phyloP scores from a whole-genome alignment of 2,797 vertebrate species.

The Arnoldichthys spilopterus region DNA sequence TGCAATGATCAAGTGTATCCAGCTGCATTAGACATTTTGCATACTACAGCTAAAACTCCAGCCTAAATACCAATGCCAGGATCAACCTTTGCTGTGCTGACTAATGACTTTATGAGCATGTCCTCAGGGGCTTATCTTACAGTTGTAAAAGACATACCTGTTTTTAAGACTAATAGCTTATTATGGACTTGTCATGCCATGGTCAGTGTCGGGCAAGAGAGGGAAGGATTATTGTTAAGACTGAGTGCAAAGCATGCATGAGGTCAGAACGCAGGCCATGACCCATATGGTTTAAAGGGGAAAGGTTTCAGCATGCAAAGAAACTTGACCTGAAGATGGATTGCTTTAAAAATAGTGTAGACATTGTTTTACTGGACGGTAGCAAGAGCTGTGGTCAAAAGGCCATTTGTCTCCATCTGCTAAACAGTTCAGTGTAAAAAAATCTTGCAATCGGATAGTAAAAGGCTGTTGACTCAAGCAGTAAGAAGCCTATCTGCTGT shows the following conservation, averaged over 20 bases:
- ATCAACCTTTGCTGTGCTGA: not conserved
- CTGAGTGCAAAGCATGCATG: constrained; percentile 41
- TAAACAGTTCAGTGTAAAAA: constrained; percentile 55
- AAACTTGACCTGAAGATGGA: constrained; percentile 59
- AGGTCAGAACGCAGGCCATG: constrained; percentile 45
- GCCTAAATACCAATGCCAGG: not conserved
- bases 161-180: constrained; percentile 30
- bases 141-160: constrained; percentile 6
- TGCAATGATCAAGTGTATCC: not conserved
- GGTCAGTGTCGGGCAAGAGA: constrained; percentile 24
- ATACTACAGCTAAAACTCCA: not conserved
- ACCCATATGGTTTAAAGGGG: constrained; percentile 51
- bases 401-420: constrained; percentile 49
- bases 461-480: constrained; percentile 32
- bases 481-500: constrained; percentile 29
- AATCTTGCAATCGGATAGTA: constrained; percentile 55
- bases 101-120: not conserved
- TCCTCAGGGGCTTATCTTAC: not conserved
- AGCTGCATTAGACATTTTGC: not conserved
- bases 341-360: constrained; percentile 53
- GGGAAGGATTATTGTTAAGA: constrained; percentile 44
- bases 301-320: constrained; percentile 56
- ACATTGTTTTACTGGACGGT: constrained; percentile 51
- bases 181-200: constrained; percentile 13
- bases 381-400: constrained; percentile 28